Percentiles rank a stretch among this genome's conserved stretches.
Evolutionary conservation across 1,140 invertebrate genomes (phyloP).

Genomic region (Drosophila paulistorum): DNA sequence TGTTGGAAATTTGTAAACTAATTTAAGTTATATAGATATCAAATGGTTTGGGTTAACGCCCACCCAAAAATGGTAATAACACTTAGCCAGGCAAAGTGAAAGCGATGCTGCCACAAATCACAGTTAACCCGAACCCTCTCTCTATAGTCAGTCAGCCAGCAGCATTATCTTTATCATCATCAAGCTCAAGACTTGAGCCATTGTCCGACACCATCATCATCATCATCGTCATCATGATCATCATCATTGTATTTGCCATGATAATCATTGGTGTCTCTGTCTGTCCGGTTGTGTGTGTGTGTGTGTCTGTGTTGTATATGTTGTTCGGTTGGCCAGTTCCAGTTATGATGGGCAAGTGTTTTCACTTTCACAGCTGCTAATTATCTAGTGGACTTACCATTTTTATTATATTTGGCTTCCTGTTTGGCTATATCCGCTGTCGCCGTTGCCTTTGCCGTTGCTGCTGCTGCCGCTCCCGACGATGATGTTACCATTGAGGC

Average conservation of each 20-base stretch:
- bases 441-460: constrained; percentile 15
- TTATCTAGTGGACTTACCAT: constrained; percentile 59
- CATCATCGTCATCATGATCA: not conserved
- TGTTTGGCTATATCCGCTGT: constrained; percentile 51
- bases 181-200: constrained; percentile 1
- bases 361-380: constrained; percentile 69
- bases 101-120: constrained; percentile 70
- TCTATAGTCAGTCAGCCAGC: not conserved
- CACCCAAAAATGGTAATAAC: constrained; percentile 15
- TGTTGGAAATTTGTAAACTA: not conserved
- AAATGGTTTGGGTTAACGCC: constrained; percentile 1
- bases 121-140: constrained; percentile 36
- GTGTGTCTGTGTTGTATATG: not conserved
- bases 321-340: constrained; percentile 21
- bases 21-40: constrained; percentile 1
- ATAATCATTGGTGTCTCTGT: not conserved
- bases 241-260: not conserved
- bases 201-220: constrained; percentile 3
- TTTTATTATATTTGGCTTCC: constrained; percentile 49
- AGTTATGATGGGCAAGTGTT: constrained; percentile 19
- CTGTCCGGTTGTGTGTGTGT: not conserved
- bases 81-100: constrained; percentile 59
- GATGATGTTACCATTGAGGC: constrained; percentile 2
- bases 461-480: constrained; percentile 7
- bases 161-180: constrained; percentile 12